Evolutionary conservation across 2,888 invertebrate genomes (phyloP), one percentile per base, ranked within the genome.

Genomic region (Boloria euphrosyne): DNA sequence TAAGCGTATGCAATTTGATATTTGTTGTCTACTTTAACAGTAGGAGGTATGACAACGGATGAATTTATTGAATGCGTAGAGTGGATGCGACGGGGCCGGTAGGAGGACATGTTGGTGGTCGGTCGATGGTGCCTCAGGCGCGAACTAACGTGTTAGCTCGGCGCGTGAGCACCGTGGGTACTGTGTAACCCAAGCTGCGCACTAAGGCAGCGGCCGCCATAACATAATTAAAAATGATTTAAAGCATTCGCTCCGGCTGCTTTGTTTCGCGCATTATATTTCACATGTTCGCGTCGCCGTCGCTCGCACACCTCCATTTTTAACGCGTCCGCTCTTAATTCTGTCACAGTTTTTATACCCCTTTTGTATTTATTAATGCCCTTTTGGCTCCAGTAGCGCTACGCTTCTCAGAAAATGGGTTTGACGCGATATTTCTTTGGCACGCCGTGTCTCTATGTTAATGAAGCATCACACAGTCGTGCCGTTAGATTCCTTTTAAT

Each of bases 141-240:
- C 52, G 67, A 73, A 57, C 57, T 46, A 16, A 46, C 57, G 64
- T 70, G 75, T 72, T 57, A 64, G 65, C 53, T 52, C 53, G 54
- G 65, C 67, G 60, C 66, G 68, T 65, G 71, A 58, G 64, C 65
- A 67, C 53, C 43, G 49, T 22, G 3, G 22, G 22, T 17, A 72
- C 74, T 71, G 68, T 76, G 89, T 85, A 88, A 87, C 85, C 83
- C 81, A 80, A 88, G 78, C 82, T 85, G 83, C 83, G 82, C 80
- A 76, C 77, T 75, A 77, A 78, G 76, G 75, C 78, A 76, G 78
- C 78, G 76, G 78, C 79, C 83, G 90, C 92, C 92, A 92, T 92
- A 92, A 92, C 92, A 92, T 92, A 92, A 92, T 92, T 92, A 92
- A 92, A 92, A 92, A 91, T 92, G 92, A 92, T 92, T 92, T 92